A percentile compares a stretch with the other conserved stretches of the same genome.
Evolutionary conservation across 2,888 invertebrate genomes (phyloP).

Genomic region (Cabera pusaria): DNA sequence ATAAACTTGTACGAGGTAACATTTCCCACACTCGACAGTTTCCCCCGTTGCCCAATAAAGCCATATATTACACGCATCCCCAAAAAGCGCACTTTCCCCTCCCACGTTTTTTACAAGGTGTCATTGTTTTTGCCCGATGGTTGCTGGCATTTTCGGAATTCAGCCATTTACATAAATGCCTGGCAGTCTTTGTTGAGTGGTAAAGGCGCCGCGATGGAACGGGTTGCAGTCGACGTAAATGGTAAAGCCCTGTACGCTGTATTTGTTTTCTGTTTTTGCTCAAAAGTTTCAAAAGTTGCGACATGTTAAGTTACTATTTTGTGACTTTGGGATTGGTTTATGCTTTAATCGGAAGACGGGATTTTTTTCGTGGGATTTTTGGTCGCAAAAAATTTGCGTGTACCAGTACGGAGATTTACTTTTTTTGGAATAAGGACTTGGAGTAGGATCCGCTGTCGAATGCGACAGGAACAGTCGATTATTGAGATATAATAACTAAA

Average conservation of each 20-base stretch:
- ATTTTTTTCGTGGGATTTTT: not conserved
- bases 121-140: constrained; percentile 68
- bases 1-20: no score
- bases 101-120: constrained; percentile 61
- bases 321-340: constrained; percentile 17
- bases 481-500: constrained; percentile 35
- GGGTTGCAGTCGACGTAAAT: constrained; percentile 46
- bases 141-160: constrained; percentile 75
- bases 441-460: no score
- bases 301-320: constrained; percentile 37
- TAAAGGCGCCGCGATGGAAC: constrained; percentile 68
- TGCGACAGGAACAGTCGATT: constrained; percentile 31
- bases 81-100: constrained; percentile 73
- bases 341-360: constrained; percentile 20
- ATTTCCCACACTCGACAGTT: constrained; percentile 74
- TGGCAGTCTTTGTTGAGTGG: constrained; percentile 71
- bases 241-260: constrained; percentile 39
- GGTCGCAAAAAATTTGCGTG: no score
- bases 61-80: constrained; percentile 47
- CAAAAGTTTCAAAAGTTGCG: constrained; percentile 45
- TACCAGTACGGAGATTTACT: no score
- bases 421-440: no score
- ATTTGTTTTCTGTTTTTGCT: constrained; percentile 51
- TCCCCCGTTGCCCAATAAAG: constrained; percentile 35
- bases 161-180: constrained; percentile 79